Evolutionary conservation across 1,140 invertebrate genomes (phyloP), one percentile per base, ranked within the genome.

Genomic region (Scaptomyza montana): DNA sequence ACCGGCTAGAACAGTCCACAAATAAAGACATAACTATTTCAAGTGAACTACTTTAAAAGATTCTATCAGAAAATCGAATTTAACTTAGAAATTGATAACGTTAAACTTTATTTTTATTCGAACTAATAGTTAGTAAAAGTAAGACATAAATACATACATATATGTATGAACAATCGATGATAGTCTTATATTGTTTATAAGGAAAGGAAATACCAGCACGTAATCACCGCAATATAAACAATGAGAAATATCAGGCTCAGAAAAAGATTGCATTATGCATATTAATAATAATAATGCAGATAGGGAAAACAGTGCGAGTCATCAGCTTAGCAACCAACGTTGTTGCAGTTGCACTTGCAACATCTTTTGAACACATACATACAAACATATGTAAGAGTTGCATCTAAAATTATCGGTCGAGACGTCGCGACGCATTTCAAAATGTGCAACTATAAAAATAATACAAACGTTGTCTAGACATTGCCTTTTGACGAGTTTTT

Each of bases 351-450:
- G 41, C 50, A 41, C 7, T 49, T 70, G 51, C 65, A 16, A 51
- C 43, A 73, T 45, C 12, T 46, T 53, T 61, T 74, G 64, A 77
- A 72, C 65, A 78, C 6, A 39, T 3, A 39, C 9, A 39, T 39
- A 39, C 3, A 3, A n/a, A 5, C n/a, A n/a, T 43, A n/a, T 43
- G n/a, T 43, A 10, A 16, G 16, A 16, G 36, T 10, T 65, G 39
- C 13, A n/a, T 64, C 84, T 86, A 86, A 82, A 86, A 69, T 86
- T 86, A 86, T 39, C 65, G 57, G 49, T 21, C 65, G 70, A 87
- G 78, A 81, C 74, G 82, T 77, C 82, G 78, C 84, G 82, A 89
- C 82, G 66, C 80, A 86, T 80, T 80, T 62, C 63, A 59, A 77
- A 74, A 43, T 43, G 39, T 43, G 12, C 10, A 12, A 3, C 39